Percentiles rank a stretch among this genome's conserved stretches.
phyloP scores from a whole-genome alignment of 2,113 vertebrate species.

The Carettochelys insculpta region DNA sequence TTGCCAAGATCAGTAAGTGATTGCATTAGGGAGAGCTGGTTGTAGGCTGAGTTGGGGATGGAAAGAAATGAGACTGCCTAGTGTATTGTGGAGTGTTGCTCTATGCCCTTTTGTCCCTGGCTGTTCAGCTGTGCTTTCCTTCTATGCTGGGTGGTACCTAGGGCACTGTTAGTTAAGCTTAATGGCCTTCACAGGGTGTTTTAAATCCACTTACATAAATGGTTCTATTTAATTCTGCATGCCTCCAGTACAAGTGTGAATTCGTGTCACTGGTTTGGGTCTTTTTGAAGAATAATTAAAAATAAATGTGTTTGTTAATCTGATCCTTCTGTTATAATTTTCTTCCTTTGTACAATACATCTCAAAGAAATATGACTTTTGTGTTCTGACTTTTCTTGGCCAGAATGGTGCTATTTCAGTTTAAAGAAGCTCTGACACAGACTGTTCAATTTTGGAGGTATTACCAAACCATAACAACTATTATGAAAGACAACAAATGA shows the following conservation, averaged over 20 bases:
- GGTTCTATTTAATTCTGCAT: neutral
- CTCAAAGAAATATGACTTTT: rapidly evolving
- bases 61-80: neutral
- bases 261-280: neutral
- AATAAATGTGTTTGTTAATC: rapidly evolving
- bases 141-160: neutral
- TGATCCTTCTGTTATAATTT: neutral
- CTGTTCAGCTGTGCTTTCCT: neutral
- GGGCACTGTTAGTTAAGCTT: neutral
- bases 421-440: neutral
- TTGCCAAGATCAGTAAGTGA: neutral
- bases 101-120: neutral
- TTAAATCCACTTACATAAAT: neutral
- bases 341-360: neutral
- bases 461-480: neutral
- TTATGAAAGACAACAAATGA: rapidly evolving
- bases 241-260: neutral
- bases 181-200: neutral
- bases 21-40: neutral
- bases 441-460: neutral
- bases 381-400: no score
- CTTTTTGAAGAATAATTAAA: neutral
- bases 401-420: rapidly evolving
- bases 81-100: neutral
- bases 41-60: neutral